phyloP scores from a whole-genome alignment of 35 echinoderm and acorn worm species.

The Ptychodera flava region DNA sequence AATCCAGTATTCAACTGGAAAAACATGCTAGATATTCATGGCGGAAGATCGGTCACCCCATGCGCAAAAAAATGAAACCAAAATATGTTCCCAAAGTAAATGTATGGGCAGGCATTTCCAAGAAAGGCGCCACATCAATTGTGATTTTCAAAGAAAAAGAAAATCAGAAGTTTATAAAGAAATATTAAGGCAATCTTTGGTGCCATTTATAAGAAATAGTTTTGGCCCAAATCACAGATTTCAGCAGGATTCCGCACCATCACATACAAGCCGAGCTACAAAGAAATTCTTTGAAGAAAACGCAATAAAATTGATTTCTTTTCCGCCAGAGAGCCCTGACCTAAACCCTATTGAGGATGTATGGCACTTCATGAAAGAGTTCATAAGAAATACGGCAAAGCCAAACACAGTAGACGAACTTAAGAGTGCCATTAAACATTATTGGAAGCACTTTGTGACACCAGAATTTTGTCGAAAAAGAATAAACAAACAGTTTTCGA shows the following conservation, averaged over 20 bases:
- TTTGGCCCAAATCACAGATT: neutral
- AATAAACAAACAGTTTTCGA: neutral
- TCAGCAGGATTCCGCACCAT: neutral
- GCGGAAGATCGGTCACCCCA: neutral
- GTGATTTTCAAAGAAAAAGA: constrained; percentile 46
- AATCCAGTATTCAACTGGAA: constrained; percentile 10
- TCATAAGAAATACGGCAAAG: constrained; percentile 5
- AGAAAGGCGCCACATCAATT: neutral
- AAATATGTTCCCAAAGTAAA: constrained; percentile 18
- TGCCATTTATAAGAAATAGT: constrained; percentile 20
- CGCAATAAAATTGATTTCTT: neutral
- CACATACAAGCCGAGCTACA: neutral
- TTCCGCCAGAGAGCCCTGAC: constrained; percentile 42
- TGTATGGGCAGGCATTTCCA: constrained; percentile 45
- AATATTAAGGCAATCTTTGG: too few relatives aligned
- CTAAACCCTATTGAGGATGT: constrained; percentile 57
- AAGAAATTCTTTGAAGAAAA: constrained; percentile 6
- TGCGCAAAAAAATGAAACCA: neutral
- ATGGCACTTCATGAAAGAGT: constrained; percentile 48
- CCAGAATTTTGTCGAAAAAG: neutral
- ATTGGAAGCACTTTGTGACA: neutral
- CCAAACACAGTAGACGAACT: neutral
- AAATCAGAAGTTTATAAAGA: constrained; percentile 26
- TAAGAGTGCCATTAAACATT: neutral
- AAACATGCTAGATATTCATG: neutral